phyloP scores from a whole-genome alignment of 92 coral and sea anemone species.

The Epizoanthus fatuus region DNA sequence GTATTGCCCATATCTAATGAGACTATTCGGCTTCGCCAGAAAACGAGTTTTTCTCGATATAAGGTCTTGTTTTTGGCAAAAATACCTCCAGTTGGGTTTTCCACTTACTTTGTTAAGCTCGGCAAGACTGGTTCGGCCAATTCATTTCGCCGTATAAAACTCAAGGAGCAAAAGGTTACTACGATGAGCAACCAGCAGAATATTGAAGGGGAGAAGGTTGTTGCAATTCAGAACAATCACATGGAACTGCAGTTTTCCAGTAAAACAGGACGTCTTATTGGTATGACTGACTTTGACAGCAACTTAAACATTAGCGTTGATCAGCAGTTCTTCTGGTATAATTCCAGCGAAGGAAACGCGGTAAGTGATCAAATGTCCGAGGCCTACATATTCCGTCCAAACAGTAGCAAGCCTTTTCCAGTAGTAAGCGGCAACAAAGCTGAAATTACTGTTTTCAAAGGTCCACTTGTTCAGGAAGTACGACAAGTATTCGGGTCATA shows the following conservation, averaged over 20 bases:
- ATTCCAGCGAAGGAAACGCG: constrained; percentile 74
- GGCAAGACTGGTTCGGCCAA: not conserved
- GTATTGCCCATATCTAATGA: constrained; percentile 74
- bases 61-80: constrained; percentile 80
- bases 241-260: constrained; percentile 75
- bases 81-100: constrained; percentile 91
- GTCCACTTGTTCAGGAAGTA: constrained; percentile 90
- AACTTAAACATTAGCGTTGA: constrained; percentile 65
- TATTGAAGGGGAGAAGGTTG: constrained; percentile 33
- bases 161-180: not conserved
- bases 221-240: constrained; percentile 78
- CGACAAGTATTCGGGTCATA: constrained; percentile 90
- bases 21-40: constrained; percentile 75
- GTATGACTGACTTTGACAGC: constrained; percentile 80
- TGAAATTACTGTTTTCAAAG: constrained; percentile 64
- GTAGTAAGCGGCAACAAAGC: constrained; percentile 73
- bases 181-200: not conserved
- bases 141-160: not conserved
- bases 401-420: constrained; percentile 56
- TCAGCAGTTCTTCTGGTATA: constrained; percentile 96
- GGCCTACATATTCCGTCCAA: constrained; percentile 96
- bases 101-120: constrained; percentile 80
- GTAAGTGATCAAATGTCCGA: constrained; percentile 85
- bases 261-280: constrained; percentile 82
- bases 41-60: constrained; percentile 72